Base-by-base conservation (phyloP, 2,888 invertebrate genomes). In the Leptinotarsa rubiginosa region DNA sequence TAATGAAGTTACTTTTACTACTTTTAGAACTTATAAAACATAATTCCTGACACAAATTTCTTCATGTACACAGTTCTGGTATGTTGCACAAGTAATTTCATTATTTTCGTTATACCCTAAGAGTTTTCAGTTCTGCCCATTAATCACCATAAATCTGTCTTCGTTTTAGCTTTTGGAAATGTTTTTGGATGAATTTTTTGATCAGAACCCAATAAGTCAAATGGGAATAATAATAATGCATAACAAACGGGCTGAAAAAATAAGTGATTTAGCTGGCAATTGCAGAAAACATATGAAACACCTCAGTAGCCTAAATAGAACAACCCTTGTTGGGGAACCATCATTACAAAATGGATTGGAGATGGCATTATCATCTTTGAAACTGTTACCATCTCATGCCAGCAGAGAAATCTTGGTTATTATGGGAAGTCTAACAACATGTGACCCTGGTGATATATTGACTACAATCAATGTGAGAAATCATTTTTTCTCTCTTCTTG, bases 191-290 rank as follows among this genome's bases (percentile, higher is more conserved):
- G 98, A 98, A 87, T 99, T 96, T 86, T 98, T 99, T 88, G 98
- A 99, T 88, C 97, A 98, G 87, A 99, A 99, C 88, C 99, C 99
- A 13, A 95, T 99, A 70, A 98, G 98, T 86, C 99, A 99, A 88
- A 89, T 99, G 79, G 99, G 99, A 31, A 89, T 99, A 52, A 94
- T 99, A 78, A 90, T 93, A 13, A 94, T 97, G 84, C 94, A 95
- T 84, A 97, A 97, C 85, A 99, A 99, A 88, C 90, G 97, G 81
- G 97, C 98, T 1, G 98, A 99, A 85, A 96, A 95, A 88, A 88
- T 98, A 4, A 94, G 95, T 64, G 97, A 98, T 80, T 89, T 99
- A 52, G 95, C 96, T 76, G 98, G 98, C 81, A 95, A 95, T 86
- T 89, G 93, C 3, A 92, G 93, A 75, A 94, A 95, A 86, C 96